phyloP scores from a whole-genome alignment of 2,888 invertebrate genomes.

The Cheilosia soror region DNA sequence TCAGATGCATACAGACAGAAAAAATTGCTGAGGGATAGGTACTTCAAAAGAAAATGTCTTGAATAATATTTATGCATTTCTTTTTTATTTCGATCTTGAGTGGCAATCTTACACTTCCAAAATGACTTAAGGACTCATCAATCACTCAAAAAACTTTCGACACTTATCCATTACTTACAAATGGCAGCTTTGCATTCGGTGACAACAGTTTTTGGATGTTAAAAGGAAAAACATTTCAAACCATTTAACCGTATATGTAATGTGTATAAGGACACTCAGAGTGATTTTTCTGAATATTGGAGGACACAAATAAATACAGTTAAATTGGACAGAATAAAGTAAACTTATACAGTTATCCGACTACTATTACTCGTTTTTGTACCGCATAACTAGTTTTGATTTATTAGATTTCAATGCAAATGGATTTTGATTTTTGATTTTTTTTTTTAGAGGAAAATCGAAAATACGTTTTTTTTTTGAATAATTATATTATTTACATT shows the following conservation, averaged over 20 bases:
- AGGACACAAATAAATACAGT: background rate
- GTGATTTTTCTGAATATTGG: background rate
- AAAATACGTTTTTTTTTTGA: no score
- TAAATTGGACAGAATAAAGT: background rate
- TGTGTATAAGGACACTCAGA: background rate
- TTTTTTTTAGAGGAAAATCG: no score
- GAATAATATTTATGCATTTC: slow-evolving; percentile 25
- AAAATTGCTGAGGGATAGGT: no score
- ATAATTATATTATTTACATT: no score
- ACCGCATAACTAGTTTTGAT: no score
- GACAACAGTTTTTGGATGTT: slow-evolving; percentile 7
- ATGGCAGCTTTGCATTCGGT: slow-evolving; percentile 60
- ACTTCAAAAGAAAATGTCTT: background rate
- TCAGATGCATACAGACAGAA: no score
- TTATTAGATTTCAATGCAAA: no score
- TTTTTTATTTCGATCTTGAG: slow-evolving; percentile 50
- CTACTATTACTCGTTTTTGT: no score
- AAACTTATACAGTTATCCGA: no score
- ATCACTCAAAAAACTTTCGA: slow-evolving; percentile 59
- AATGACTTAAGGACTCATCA: slow-evolving; percentile 64
- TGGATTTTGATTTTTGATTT: no score
- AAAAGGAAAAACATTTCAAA: slow-evolving; percentile 10
- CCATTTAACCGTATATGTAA: background rate
- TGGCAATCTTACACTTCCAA: slow-evolving; percentile 41
- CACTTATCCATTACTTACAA: slow-evolving; percentile 61